Conservation (phyloP, 35 echinoderm and acorn worm genomes). For the Amphiura filiformis region DNA sequence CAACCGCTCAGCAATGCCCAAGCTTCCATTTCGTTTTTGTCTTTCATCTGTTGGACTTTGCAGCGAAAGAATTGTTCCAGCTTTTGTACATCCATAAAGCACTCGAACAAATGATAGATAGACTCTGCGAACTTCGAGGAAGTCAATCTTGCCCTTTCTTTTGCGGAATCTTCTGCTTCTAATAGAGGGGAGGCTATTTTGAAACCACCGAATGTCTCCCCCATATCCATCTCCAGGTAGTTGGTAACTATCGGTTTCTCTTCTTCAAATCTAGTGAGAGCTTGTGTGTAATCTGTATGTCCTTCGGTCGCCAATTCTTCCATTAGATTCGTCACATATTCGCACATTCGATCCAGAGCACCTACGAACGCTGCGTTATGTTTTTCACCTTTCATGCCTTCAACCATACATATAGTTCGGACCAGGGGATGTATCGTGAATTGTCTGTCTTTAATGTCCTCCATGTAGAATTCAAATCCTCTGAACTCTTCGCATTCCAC, state of each 20-base stretch:
- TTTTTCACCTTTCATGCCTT: background rate
- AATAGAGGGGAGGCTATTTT: background rate
- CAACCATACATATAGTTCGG: conserved; percentile 30
- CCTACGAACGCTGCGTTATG: conserved; percentile 18
- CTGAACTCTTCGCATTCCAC: conserved; percentile 15
- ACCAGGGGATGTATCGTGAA: conserved; percentile 50
- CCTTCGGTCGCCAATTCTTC: background rate
- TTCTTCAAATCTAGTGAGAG: background rate
- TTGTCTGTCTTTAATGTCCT: background rate
- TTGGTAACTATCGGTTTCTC: background rate
- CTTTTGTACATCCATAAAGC: conserved; percentile 21
- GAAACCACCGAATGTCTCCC: conserved; percentile 6
- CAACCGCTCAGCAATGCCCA: conserved; percentile 26
- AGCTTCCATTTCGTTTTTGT: conserved; percentile 4
- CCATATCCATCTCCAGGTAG: conserved; percentile 33
- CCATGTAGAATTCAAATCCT: background rate
- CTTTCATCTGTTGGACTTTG: background rate
- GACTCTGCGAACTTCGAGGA: background rate
- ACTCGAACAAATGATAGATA: conserved; percentile 15
- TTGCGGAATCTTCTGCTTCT: background rate
- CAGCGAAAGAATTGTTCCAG: background rate
- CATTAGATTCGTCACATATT: background rate
- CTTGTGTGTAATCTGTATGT: conserved; percentile 4
- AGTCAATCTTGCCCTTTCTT: background rate
- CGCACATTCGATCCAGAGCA: background rate